Evolutionary conservation across 2,888 invertebrate genomes (phyloP).

Genomic region (Conus canariensis): DNA sequence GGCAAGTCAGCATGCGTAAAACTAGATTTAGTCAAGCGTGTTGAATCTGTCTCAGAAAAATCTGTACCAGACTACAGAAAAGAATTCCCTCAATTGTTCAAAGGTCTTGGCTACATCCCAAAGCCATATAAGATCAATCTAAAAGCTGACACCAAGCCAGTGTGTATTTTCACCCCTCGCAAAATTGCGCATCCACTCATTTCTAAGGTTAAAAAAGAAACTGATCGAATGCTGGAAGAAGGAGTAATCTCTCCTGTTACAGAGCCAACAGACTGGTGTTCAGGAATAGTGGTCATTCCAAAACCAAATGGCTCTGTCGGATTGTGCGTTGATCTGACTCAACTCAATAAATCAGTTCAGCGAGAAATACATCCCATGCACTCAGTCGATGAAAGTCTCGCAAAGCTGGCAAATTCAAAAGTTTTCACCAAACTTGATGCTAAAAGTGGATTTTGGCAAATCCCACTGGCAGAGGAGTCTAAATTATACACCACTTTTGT

Average conservation of each 20-base stretch:
- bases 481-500: constrained; percentile 11
- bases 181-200: constrained; percentile 68
- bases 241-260: constrained; percentile 59
- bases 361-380: background rate
- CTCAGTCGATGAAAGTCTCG: background rate
- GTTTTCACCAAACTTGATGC: constrained; percentile 3
- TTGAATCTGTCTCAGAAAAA: background rate
- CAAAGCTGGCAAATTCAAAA: too few relatives aligned
- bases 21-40: constrained; percentile 9
- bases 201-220: constrained; percentile 47
- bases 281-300: constrained; percentile 61
- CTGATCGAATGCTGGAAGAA: background rate
- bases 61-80: background rate
- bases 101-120: constrained; percentile 34
- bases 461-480: constrained; percentile 42
- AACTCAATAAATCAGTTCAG: constrained; percentile 28
- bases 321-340: constrained; percentile 46
- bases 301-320: constrained; percentile 53
- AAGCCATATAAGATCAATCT: background rate
- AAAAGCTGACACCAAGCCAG: constrained; percentile 58
- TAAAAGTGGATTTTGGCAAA: constrained; percentile 56
- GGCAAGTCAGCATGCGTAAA: background rate
- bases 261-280: constrained; percentile 60
- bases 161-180: constrained; percentile 61
- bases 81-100: constrained; percentile 26